A percentile compares a stretch with the other conserved stretches of the same genome.
Conservation (phyloP, 1,140 invertebrate genomes). For the Drosophila grimshawi region DNA sequence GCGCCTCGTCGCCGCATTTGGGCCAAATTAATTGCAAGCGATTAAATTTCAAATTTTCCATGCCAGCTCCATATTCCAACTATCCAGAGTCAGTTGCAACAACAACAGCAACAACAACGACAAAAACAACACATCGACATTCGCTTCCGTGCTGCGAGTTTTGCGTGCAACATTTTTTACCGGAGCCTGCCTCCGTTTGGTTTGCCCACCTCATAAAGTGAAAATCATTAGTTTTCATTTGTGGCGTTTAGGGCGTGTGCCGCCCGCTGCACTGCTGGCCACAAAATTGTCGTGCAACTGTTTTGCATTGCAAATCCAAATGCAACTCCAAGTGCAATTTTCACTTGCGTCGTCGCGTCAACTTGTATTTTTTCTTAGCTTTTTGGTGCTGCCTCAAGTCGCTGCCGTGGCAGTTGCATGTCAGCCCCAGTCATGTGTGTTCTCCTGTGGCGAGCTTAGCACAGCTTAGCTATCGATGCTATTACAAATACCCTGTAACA, state of each 20-base stretch:
- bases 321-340: constrained; percentile 65
- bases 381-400: constrained; percentile 15
- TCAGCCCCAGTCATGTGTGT: constrained; percentile 44
- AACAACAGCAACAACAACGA: constrained; percentile 11
- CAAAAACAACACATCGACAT: constrained; percentile 24
- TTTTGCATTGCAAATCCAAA: constrained; percentile 76
- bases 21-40: constrained; percentile 79
- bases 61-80: constrained; percentile 44
- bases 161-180: constrained; percentile 54
- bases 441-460: constrained; percentile 24
- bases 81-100: constrained; percentile 10
- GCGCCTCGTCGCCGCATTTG: constrained; percentile 62
- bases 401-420: constrained; percentile 69
- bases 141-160: constrained; percentile 75
- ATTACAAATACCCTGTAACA: constrained; percentile 1
- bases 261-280: constrained; percentile 10
- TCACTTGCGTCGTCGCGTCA: constrained; percentile 60
- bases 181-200: neutral
- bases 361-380: constrained; percentile 20
- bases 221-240: constrained; percentile 81
- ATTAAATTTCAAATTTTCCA: constrained; percentile 84
- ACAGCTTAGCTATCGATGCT: constrained; percentile 12
- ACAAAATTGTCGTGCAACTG: constrained; percentile 69
- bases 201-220: constrained; percentile 54
- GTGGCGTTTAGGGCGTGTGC: constrained; percentile 76